Evolutionary conservation across 2,888 invertebrate genomes (phyloP), one percentile per base, ranked within the genome.

Genomic region (Trypoxylon attenuatum): DNA sequence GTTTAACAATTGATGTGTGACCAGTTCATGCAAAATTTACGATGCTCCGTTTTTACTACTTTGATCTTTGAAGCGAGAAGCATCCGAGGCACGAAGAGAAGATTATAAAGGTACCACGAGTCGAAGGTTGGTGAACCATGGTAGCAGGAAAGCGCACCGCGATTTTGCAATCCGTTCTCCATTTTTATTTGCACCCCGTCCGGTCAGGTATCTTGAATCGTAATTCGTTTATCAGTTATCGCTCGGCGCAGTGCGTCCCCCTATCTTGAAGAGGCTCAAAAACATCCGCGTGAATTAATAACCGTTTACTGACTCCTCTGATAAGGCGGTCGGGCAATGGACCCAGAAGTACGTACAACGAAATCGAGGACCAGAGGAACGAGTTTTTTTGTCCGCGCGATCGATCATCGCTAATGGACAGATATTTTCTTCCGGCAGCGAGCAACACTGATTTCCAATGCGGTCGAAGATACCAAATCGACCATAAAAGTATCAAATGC

Each of bases 161-260:
- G n/a, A n/a, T n/a, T n/a, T n/a, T n/a, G n/a, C n/a, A n/a, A n/a
- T n/a, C n/a, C n/a, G n/a, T n/a, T n/a, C n/a, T n/a, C n/a, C n/a
- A n/a, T n/a, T n/a, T n/a, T n/a, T n/a, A n/a, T n/a, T n/a, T n/a
- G n/a, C n/a, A n/a, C n/a, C n/a, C n/a, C n/a, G n/a, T n/a, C n/a
- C n/a, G n/a, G n/a, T n/a, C n/a, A n/a, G n/a, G n/a, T n/a, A n/a
- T n/a, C n/a, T n/a, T n/a, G n/a, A n/a, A n/a, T n/a, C n/a, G 64
- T 76, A 71, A 75, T 70, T 71, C 69, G 68, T 71, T 71, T 73
- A 76, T 76, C 71, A 69, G 51, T 53, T 64, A 73, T 69, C 68
- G 69, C 55, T 41, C 43, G 39, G 42, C 61, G 49, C 41, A 19
- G 23, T 6, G 21, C 33, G 13, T 27, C 25, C 50, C n/a, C 8